Percentiles rank a stretch among this genome's conserved stretches.
phyloP scores from a whole-genome alignment of 2,888 invertebrate species.

The Volucella bombylans region DNA sequence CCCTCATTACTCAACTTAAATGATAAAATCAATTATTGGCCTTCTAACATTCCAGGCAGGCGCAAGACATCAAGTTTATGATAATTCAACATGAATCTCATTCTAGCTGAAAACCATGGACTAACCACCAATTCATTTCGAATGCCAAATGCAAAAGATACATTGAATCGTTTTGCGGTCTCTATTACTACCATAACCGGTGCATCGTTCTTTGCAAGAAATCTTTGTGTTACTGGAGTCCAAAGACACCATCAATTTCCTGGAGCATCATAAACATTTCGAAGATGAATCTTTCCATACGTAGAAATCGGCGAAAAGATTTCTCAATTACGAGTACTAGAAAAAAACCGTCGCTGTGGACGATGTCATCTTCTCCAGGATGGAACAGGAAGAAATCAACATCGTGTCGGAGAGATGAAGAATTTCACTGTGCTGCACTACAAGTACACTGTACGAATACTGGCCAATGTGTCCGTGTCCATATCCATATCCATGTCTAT shows the following conservation, averaged over 20 bases:
- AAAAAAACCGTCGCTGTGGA: constrained; percentile 10
- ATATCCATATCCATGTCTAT: not conserved
- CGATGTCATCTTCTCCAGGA: constrained; percentile 29
- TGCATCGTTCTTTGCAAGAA: too few species aligned
- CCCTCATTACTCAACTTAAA: constrained; percentile 56
- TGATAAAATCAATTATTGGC: constrained; percentile 63
- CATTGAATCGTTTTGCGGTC: constrained; percentile 33
- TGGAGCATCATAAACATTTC: constrained; percentile 58
- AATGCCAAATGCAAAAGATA: constrained; percentile 18
- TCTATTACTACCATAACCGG: constrained; percentile 3
- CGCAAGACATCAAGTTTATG: constrained; percentile 34
- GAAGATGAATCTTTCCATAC: constrained; percentile 46
- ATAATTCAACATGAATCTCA: constrained; percentile 18
- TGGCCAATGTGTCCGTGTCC: not conserved
- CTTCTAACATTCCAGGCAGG: constrained; percentile 60
- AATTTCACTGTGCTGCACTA: too few species aligned
- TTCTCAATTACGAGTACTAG: constrained; percentile 56
- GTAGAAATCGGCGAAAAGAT: constrained; percentile 45
- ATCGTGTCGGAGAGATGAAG: constrained; percentile 38
- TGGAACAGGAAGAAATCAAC: constrained; percentile 62
- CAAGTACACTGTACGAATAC: too few species aligned
- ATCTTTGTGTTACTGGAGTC: not conserved
- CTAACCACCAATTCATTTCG: constrained; percentile 41
- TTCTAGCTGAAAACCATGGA: constrained; percentile 7
- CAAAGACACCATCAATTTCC: constrained; percentile 43